A percentile compares a stretch with the other conserved stretches of the same genome.
Conservation (phyloP, 1,140 invertebrate species). For the Phymorhynchus buccinoides region DNA sequence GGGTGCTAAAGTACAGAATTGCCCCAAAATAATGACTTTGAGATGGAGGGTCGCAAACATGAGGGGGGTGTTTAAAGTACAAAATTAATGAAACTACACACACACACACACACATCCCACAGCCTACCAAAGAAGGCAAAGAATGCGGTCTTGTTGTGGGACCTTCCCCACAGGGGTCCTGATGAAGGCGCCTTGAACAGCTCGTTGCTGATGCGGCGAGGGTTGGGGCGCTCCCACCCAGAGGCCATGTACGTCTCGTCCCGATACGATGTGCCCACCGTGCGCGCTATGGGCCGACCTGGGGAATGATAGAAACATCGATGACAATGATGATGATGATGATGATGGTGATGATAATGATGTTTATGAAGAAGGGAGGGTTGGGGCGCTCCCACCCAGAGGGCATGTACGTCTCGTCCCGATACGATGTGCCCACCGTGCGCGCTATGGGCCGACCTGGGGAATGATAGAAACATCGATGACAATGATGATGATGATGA, state of each 20-base stretch:
- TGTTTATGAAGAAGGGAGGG: no score
- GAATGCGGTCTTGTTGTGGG: slow-evolving; percentile 88
- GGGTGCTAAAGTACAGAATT: no score
- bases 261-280: slow-evolving; percentile 91
- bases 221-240: slow-evolving; percentile 89
- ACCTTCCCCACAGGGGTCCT: slow-evolving; percentile 58
- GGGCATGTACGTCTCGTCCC: slow-evolving; percentile 86
- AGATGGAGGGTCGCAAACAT: no score
- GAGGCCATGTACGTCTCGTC: slow-evolving; percentile 88
- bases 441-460: slow-evolving; percentile 91
- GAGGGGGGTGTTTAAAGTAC: no score
- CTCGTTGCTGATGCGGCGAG: slow-evolving; percentile 87
- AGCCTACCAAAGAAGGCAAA: slow-evolving; percentile 95
- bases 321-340: no score
- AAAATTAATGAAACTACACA: no score
- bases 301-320: no score
- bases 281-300: slow-evolving; percentile 92
- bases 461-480: no score
- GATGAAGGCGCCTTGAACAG: slow-evolving; percentile 86
- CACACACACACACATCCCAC: no score
- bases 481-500: no score
- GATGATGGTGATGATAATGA: no score
- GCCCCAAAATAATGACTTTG: no score
- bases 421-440: slow-evolving; percentile 92
- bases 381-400: slow-evolving; percentile 91